Evolutionary conservation across 2,797 vertebrate genomes (phyloP), one percentile per base, ranked within the genome.

Genomic region (Clamator glandarius): DNA sequence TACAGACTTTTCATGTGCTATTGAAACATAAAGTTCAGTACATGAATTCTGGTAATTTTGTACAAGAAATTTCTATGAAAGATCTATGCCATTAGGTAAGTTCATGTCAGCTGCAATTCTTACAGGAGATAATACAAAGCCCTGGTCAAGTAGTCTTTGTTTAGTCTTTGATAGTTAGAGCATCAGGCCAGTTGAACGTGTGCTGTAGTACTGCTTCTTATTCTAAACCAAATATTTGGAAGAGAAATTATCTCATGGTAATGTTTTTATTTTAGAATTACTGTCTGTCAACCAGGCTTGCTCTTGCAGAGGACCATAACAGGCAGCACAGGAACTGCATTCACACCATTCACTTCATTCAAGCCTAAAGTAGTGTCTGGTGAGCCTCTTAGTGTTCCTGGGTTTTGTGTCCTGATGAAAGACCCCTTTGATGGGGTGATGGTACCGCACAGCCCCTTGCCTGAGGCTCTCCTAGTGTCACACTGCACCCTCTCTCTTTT

Each of bases 31-130:
- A 93, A 95, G 77, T 96, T 96, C 86, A 81, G 73, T 94, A 90
- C 95, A 91, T 96, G 92, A 97, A 92, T 97, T 95, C 87, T 97
- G 87, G 87, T 96, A 81, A 92, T 97, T 96, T 92, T 97, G 78
- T 95, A 78, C 74, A 84, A 88, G 75, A 64, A 64, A 75, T 81
- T 95, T 92, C 92, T 94, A 70, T 92, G 90, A 89, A 90, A 95
- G 92, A 93, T 95, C 84, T 55, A 90, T 95, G 91, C 94, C 5
- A 41, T 97, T 97, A 95, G 93, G 94, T 96, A 83, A 95, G 84
- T 95, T 89, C 80, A 95, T 96, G 97, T 96, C 93, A 96, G 91
- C 95, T 97, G 95, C 93, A 96, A 57, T 96, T 96, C 79, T 91
- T 96, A 91, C 46, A 87, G 97, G 89, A 93, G 92, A 74, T 91